These are phyloP conservation scores for Volucella inflata DNA, from an alignment of 2,888 invertebrate genomes.

Conservation along the genomic window DNA sequence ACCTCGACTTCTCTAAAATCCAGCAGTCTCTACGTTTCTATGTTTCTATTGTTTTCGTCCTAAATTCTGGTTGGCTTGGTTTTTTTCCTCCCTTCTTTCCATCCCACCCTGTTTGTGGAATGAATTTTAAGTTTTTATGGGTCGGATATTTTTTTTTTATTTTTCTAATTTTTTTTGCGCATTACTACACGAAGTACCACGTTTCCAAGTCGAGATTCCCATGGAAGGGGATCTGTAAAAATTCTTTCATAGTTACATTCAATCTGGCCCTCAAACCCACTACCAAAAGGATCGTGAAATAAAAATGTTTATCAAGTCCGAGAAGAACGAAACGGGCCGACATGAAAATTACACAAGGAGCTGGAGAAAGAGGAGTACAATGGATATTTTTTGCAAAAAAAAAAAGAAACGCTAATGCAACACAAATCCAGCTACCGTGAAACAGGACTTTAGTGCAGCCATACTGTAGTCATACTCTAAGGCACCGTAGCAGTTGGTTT, in stretches of 20 bases:
- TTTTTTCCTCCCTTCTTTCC: conserved; percentile 22
- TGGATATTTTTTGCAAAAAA: conserved; percentile 6
- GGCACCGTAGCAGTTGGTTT: conserved; percentile 36
- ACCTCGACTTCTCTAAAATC: too few species aligned
- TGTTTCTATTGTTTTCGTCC: conserved; percentile 57
- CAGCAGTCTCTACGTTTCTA: not conserved
- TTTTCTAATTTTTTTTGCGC: not conserved
- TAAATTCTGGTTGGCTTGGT: conserved; percentile 33
- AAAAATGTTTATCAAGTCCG: conserved; percentile 21
- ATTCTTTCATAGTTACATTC: conserved; percentile 50
- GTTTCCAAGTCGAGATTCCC: too few species aligned
- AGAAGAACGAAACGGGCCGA: conserved; percentile 23
- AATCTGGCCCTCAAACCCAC: conserved; percentile 2
- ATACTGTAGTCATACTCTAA: not conserved
- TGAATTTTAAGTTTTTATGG: conserved; percentile 55
- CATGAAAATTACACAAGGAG: conserved; percentile 14
- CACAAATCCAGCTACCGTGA: conserved; percentile 34
- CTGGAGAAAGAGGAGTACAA: conserved; percentile 13
- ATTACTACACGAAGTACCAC: conserved; percentile 18
- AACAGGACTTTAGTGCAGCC: conserved; percentile 43
- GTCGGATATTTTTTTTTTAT: conserved; percentile 23
- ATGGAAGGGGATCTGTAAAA: conserved; percentile 20
- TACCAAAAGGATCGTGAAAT: not conserved
- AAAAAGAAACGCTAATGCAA: conserved; percentile 30
- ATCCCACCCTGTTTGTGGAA: not conserved